These are phyloP conservation scores for Deroplatys truncata DNA, from an alignment of 2,888 invertebrate species.

Conservation along the genomic window DNA sequence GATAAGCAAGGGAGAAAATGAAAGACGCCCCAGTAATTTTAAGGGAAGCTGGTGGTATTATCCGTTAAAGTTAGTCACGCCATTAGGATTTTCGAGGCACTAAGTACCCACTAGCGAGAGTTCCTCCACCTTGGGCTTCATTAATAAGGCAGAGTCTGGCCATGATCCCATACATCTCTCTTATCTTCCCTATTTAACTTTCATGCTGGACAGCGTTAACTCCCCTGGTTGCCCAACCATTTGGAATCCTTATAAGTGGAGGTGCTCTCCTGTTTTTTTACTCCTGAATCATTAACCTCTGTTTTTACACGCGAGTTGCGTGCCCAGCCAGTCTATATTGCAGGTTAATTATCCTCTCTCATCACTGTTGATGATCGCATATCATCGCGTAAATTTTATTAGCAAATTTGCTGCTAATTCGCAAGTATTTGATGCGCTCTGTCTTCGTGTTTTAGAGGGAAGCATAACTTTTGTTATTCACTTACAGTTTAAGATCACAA, in stretches of 20 bases:
- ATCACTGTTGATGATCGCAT: no score
- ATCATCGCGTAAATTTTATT: no score
- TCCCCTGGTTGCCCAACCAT: no score
- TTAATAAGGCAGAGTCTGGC: neutral
- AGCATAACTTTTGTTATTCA: no score
- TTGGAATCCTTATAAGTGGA: neutral
- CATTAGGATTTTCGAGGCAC: neutral
- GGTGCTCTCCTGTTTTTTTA: neutral
- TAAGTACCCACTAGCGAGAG: no score
- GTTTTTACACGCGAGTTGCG: neutral
- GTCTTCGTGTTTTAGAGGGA: no score
- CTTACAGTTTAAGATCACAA: no score
- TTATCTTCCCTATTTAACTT: neutral
- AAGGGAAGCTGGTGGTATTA: neutral
- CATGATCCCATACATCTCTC: neutral
- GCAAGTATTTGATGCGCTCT: no score
- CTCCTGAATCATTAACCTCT: neutral
- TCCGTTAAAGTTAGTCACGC: neutral
- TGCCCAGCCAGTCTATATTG: neutral
- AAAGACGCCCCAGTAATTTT: neutral
- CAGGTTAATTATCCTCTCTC: neutral
- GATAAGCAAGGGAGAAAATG: neutral
- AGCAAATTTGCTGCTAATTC: no score
- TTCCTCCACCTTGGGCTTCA: neutral
- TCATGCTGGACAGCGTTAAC: neutral